Percentiles rank a stretch among this genome's conserved stretches.
These are phyloP conservation scores for Leptestheria dahalacensis DNA, from an alignment of 1,140 invertebrate species.

Conservation along the genomic window DNA sequence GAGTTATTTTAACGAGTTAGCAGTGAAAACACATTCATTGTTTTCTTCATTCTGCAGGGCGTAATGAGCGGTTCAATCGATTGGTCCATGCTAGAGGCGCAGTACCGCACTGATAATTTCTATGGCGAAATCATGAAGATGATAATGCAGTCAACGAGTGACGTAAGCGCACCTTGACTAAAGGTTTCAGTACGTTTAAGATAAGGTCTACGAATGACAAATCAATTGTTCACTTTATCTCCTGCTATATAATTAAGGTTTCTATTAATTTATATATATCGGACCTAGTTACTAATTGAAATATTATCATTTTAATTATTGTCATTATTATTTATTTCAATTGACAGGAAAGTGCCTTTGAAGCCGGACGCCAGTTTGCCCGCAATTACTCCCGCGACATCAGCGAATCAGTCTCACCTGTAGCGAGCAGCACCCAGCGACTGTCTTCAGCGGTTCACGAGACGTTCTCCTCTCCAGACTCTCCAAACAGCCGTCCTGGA, in stretches of 20 bases:
- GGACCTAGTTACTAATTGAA: no score
- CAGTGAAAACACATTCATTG: no score
- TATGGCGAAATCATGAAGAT: constrained; percentile 71
- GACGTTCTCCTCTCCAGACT: background rate
- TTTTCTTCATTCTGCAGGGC: constrained; percentile 41
- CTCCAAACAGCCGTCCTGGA: no score
- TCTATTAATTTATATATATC: no score
- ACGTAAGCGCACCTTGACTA: no score
- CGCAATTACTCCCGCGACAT: constrained; percentile 44
- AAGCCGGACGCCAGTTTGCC: constrained; percentile 65
- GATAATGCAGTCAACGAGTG: constrained; percentile 38
- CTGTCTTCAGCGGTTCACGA: background rate
- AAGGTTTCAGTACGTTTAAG: no score
- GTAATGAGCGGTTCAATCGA: constrained; percentile 89
- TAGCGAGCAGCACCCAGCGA: background rate
- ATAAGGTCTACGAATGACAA: no score
- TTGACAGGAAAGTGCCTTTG: constrained; percentile 45
- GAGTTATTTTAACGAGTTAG: no score
- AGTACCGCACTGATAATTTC: constrained; percentile 68
- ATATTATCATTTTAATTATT: no score
- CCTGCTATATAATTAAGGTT: no score
- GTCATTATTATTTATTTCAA: no score
- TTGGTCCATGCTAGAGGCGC: constrained; percentile 76
- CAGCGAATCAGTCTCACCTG: background rate
- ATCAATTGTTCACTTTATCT: no score